phyloP scores from a whole-genome alignment of 37 sponge, comb jelly and placozoan genomes.

The Aplysina aerophoba region DNA sequence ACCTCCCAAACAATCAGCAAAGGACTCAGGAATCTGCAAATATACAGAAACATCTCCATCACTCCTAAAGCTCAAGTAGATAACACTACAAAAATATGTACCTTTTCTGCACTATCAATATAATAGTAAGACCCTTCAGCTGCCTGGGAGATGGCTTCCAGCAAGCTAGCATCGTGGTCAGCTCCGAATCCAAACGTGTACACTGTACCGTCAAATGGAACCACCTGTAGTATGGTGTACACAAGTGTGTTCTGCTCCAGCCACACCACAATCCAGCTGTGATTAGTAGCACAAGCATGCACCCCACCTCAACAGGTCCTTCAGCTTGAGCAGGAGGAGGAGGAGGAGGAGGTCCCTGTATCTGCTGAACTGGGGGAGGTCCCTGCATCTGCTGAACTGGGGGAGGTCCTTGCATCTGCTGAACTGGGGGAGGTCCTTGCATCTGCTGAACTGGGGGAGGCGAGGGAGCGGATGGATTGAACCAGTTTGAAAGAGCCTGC shows the following conservation, averaged over 20 bases:
- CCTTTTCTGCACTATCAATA: constrained; percentile 91
- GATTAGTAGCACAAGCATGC: too few species aligned
- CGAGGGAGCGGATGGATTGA: not conserved
- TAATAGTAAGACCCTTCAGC: constrained; percentile 89
- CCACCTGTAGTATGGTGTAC: not conserved
- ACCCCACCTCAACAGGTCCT: not conserved
- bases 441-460: not conserved
- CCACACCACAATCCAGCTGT: too few species aligned
- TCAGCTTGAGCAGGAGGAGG: not conserved
- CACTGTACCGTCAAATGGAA: constrained; percentile 80
- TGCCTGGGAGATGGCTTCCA: constrained; percentile 80
- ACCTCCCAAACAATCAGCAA: constrained; percentile 97
- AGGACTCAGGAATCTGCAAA: constrained; percentile 84
- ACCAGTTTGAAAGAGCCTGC: too few species aligned
- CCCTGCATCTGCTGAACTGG: constrained; percentile 12
- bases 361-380: not conserved
- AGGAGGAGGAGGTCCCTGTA: constrained; percentile 3
- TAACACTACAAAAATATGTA: not conserved
- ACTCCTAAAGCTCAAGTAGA: not conserved
- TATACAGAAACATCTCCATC: not conserved
- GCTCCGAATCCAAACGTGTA: constrained; percentile 94
- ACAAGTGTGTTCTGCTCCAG: not conserved
- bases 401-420: too few species aligned
- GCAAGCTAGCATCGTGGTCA: constrained; percentile 78
- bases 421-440: not conserved